These are phyloP conservation scores for Hypomecis atomaria DNA, from an alignment of 2,888 invertebrate species.

Conservation along the genomic window DNA sequence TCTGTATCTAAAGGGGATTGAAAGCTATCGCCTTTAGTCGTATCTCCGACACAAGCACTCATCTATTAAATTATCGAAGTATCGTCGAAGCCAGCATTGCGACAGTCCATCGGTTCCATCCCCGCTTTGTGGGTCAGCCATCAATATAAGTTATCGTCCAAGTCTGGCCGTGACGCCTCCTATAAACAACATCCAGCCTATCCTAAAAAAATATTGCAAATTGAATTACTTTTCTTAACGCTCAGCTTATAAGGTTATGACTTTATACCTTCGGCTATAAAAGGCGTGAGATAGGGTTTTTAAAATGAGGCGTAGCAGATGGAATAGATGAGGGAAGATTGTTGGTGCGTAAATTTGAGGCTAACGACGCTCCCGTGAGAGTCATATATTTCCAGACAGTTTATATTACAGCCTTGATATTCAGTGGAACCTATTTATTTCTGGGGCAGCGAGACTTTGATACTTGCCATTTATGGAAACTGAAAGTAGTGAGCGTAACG, in stretches of 20 bases:
- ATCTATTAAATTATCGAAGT: constrained; percentile 21
- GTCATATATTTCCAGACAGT: constrained; percentile 21
- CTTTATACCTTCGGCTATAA: constrained; percentile 22
- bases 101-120: constrained; percentile 36
- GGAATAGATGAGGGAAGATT: constrained; percentile 17
- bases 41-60: constrained; percentile 11
- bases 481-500: background rate
- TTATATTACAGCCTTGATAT: constrained; percentile 28
- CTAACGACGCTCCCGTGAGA: constrained; percentile 26
- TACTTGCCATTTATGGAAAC: constrained; percentile 8
- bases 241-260: constrained; percentile 16
- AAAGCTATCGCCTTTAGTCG: background rate
- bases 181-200: constrained; percentile 41
- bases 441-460: constrained; percentile 1
- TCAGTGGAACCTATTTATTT: constrained; percentile 12
- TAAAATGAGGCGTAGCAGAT: constrained; percentile 23
- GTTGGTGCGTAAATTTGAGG: constrained; percentile 24
- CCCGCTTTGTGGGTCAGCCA: constrained; percentile 49
- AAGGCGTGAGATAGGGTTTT: constrained; percentile 24
- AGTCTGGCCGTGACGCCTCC: constrained; percentile 48
- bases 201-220: constrained; percentile 50
- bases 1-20: background rate
- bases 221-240: constrained; percentile 47
- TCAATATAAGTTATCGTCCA: constrained; percentile 54
- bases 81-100: constrained; percentile 30